Conservation (phyloP, 2,797 vertebrate species). For the Allobates femoralis region DNA sequence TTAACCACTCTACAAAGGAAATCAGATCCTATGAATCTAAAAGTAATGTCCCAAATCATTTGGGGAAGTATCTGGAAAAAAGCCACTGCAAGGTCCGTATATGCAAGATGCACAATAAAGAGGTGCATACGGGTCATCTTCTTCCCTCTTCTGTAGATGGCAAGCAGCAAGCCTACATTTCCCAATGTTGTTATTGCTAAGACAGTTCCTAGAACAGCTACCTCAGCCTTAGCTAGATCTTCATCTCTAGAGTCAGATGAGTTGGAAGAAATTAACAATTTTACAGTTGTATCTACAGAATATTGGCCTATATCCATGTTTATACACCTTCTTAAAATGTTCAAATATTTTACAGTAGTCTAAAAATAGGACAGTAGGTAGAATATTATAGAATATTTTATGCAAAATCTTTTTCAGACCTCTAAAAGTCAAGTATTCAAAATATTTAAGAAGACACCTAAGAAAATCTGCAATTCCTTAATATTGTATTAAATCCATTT, state of each 20-base stretch:
- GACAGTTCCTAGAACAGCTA: conserved; percentile 82
- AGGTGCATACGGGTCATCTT: conserved; percentile 89
- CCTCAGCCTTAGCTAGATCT: conserved; percentile 86
- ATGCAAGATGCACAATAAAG: conserved; percentile 89
- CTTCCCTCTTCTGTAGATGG: conserved; percentile 74
- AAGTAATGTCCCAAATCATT: conserved; percentile 94
- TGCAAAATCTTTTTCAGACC: not conserved
- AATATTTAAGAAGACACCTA: not conserved
- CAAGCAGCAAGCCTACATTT: conserved; percentile 84
- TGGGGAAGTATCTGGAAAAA: conserved; percentile 94
- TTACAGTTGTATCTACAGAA: not conserved
- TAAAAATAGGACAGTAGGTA: not conserved
- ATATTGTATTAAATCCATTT: not conserved
- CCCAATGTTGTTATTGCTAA: conserved; percentile 81
- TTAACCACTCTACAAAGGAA: conserved; percentile 87
- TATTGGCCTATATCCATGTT: conserved; percentile 63
- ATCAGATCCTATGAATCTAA: conserved; percentile 89
- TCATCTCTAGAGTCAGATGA: conserved; percentile 78
- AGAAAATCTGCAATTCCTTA: not conserved
- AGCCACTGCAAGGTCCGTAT: conserved; percentile 88
- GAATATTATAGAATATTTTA: not conserved
- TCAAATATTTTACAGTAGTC: not conserved
- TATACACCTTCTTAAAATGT: not conserved
- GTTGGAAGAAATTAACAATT: conserved; percentile 55
- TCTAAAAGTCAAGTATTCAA: not conserved